Evolutionary conservation across 2,797 vertebrate genomes (phyloP), one percentile per base, ranked within the genome.

Genomic region (Malurus leucopterus): DNA sequence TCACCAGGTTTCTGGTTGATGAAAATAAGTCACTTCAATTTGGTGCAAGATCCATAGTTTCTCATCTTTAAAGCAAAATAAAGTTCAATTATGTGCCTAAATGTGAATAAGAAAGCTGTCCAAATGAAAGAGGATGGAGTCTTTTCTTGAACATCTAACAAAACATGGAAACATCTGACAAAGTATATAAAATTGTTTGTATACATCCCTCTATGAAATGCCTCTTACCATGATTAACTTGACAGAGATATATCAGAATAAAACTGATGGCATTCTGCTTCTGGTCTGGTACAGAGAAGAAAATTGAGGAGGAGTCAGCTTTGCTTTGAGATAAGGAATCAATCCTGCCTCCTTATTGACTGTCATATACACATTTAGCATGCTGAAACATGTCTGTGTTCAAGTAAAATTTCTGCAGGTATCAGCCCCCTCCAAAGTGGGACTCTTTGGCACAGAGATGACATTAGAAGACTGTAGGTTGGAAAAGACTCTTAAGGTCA

Each of bases 1-100:
- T 59, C 15, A 12, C 76, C 8, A 51, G 30, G 29, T 51, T 90
- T 67, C 10, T 69, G 27, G 18, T 67, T 79, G 49, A 16, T 74
- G 73, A 74, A 80, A 74, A 7, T 44, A 65, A 78, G 9, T 44
- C 2, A 26, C 15, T 59, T 89, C 15, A 9, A 11, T 84, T 84
- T 11, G 5, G 10, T 65, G n/a, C 15, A 68, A 46, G 59, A 30
- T 54, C 11, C 0, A 0, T 62, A 12, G 6, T 51, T 88, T 84
- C 24, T 75, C 8, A 7, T 88, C 21, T 55, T 38, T 51, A 64
- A 34, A 50, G 41, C 36, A 53, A 27, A 9, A 27, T 49, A 21
- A 58, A 50, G 30, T 68, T 82, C 18, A 61, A 69, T 75, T 64
- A 23, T 61, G 40, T 88, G 29, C 32, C 29, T 58, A 40, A 90